Base-by-base conservation (phyloP, 2,113 vertebrate species). In the Cephalopterus ornatus region DNA sequence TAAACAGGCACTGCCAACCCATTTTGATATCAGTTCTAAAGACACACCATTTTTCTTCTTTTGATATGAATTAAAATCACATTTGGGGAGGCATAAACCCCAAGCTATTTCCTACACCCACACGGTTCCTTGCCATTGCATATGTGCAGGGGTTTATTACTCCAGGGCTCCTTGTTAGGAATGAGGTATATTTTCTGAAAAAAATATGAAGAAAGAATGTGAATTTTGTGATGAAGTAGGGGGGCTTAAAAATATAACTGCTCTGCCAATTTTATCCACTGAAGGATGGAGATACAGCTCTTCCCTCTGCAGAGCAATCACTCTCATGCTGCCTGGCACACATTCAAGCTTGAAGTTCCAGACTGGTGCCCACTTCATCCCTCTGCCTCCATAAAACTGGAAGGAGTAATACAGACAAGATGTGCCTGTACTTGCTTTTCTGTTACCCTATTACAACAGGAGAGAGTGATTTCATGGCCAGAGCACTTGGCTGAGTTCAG, bases 341-440 rank as follows among this genome's bases (percentile, higher is more conserved):
- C 15, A 7, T 78, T 91, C 95, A 97, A 96, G 76, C 44, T 72
- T 88, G 33, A 74, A 93, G 76, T 58, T 93, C 92, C 85, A 89
- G 73, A 77, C 88, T 70, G 71, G 88, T 97, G 88, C 95, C 94
- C 90, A n/a, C 85, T 90, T 90, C 78, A 94, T 96, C 93, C 75
- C 92, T 77, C 89, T 93, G 85, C 89, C 78, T 93, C 58, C 66
- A 96, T 96, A 95, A 96, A 96, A 95, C 78, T 76, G 53, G 42
- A 88, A 92, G 75, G 11, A 93, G 22, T 95, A 96, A 97, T 55
- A 70, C 55, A 92, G 89, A 93, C 95, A 97, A 97, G 95, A 96
- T 96, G 93, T 96, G 94, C 35, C 88, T 88, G 85, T 53, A n/a
- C 74, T 95, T 73, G 67, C 39, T 91, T 74, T 86, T 65, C 82